Percentiles rank a stretch among this genome's conserved stretches.
phyloP scores from a whole-genome alignment of 2,888 invertebrate species.

The Phrixothrix hirtus region DNA sequence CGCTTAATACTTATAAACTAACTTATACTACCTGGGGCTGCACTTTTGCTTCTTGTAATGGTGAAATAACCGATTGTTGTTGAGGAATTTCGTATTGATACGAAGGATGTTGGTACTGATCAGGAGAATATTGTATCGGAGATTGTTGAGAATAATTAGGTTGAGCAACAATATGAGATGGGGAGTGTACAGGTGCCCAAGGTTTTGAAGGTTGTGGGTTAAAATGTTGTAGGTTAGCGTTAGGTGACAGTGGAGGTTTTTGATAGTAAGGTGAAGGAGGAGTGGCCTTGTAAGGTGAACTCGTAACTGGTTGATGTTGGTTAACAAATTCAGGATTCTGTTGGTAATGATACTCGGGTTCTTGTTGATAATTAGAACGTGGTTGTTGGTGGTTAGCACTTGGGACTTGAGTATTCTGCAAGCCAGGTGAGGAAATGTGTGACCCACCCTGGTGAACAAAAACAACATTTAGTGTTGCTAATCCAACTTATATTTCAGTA shows the following conservation, averaged over 20 bases:
- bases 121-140: constrained; percentile 27
- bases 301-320: constrained; percentile 11
- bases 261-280: constrained; percentile 46
- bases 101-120: constrained; percentile 34
- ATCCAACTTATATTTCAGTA: constrained; percentile 12
- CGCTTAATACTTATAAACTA: background rate
- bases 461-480: constrained; percentile 8
- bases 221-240: constrained; percentile 43
- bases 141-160: constrained; percentile 44
- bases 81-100: constrained; percentile 35
- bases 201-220: constrained; percentile 50
- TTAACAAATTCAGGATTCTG: constrained; percentile 18
- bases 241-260: constrained; percentile 41
- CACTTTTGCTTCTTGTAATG: constrained; percentile 11
- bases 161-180: constrained; percentile 49
- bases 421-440: constrained; percentile 47
- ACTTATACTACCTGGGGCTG: constrained; percentile 19
- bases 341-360: constrained; percentile 25
- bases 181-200: constrained; percentile 59
- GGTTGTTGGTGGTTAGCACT: constrained; percentile 28
- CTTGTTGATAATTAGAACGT: constrained; percentile 25
- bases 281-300: constrained; percentile 13
- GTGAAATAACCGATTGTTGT: constrained; percentile 30
- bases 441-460: constrained; percentile 50
- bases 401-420: constrained; percentile 35